These are phyloP conservation scores for Silurus glanis DNA, from an alignment of 2,113 vertebrate species.

Conservation along the genomic window DNA sequence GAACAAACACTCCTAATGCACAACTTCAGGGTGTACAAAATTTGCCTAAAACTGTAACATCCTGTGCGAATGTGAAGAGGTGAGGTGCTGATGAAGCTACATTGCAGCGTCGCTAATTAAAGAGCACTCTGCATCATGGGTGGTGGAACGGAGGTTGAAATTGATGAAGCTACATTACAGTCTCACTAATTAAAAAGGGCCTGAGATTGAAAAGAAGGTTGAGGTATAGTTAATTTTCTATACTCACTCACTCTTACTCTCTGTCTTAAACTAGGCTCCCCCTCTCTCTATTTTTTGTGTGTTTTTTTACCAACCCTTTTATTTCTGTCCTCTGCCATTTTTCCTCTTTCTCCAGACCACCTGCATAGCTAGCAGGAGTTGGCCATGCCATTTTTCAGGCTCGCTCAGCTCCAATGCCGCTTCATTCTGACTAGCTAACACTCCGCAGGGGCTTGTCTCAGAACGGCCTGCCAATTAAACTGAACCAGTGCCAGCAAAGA, in stretches of 20 bases:
- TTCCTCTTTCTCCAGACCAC: slow-evolving; percentile 55
- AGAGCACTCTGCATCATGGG: slow-evolving; percentile 63
- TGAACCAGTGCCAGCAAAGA: slow-evolving; percentile 64
- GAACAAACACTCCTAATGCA: neutral
- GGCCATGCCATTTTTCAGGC: slow-evolving; percentile 59
- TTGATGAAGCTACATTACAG: slow-evolving; percentile 5
- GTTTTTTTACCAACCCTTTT: slow-evolving; percentile 54
- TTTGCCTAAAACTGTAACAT: slow-evolving; percentile 12
- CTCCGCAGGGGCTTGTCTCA: slow-evolving; percentile 63
- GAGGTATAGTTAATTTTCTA: slow-evolving; percentile 44
- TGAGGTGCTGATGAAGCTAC: slow-evolving; percentile 65
- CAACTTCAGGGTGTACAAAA: neutral
- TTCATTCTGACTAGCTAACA: slow-evolving; percentile 60
- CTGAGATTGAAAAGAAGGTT: slow-evolving; percentile 52
- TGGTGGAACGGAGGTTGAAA: slow-evolving; percentile 57
- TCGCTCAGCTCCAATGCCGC: slow-evolving; percentile 54
- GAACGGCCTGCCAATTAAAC: slow-evolving; percentile 69
- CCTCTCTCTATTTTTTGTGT: neutral
- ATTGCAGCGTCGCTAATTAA: slow-evolving; percentile 67
- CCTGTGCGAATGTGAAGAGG: slow-evolving; percentile 5
- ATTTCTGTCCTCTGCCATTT: slow-evolving; percentile 17
- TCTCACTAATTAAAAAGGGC: slow-evolving; percentile 3
- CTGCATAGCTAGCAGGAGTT: slow-evolving; percentile 61
- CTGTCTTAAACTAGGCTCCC: slow-evolving; percentile 50
- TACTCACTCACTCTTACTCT: slow-evolving; percentile 47